Evolutionary conservation across 2,113 vertebrate genomes (phyloP), one percentile per base, ranked within the genome.

Genomic region (Boleophthalmus pectinirostris): DNA sequence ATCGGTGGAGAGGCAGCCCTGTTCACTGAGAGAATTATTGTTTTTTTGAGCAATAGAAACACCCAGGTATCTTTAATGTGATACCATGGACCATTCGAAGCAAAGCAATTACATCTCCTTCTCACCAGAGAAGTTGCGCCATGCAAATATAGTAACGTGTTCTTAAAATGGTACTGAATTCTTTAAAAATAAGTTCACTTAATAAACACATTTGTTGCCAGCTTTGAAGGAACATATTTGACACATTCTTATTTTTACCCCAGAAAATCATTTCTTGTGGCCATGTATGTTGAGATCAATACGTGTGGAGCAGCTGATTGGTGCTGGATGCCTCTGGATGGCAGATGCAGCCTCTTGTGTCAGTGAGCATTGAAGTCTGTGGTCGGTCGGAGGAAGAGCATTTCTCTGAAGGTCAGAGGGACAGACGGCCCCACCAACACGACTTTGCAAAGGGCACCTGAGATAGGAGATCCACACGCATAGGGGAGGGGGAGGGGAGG

Each of bases 371-470:
- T 60, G 72, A 77, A 58, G 72, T 82, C 82, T 80, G 33, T 43
- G 64, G 61, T 75, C 67, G 64, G 67, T 58, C 14, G 4, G 56
- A 58, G 23, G 56, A 3, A 74, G 73, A 79, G 73, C 64, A 13
- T 3, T 18, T 57, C 61, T 84, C 69, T 76, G 74, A 84, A 87
- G 82, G 87, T 85, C 80, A 84, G 77, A 64, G 60, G 21, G 25
- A 35, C 72, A 75, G 70, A 76, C 15, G 25, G 29, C 70, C 83
- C 70, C 69, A 73, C 64, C 74, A 69, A 80, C 60, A 57, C 57
- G 47, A 73, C 78, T 38, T 78, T 72, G 5, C 61, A 87, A 87
- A 85, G 81, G 83, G 87, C 85, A 82, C 65, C 70, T 73, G 75
- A n/a, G 9, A 61, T 18, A 20, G 11, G 33, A 35, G 20, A n/a